Evolutionary conservation across 1,140 invertebrate genomes (phyloP).

Genomic region (Tyrophagus putrescentiae): DNA sequence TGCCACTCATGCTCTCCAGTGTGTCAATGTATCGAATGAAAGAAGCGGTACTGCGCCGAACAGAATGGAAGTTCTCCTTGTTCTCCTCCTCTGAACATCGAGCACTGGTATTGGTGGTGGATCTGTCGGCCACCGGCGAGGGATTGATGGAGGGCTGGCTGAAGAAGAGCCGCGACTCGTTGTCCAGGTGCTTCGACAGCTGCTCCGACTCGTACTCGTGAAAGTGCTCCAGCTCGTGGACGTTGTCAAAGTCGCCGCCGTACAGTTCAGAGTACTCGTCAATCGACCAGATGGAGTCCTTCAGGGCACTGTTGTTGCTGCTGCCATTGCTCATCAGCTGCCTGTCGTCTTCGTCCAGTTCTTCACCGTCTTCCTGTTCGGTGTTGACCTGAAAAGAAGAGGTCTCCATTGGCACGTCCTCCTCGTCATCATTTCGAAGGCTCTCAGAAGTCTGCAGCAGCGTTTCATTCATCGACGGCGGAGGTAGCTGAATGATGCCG

Average conservation of each 20-base stretch:
- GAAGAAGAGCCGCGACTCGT: neutral
- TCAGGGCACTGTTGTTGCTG: neutral
- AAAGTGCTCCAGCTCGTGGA: neutral
- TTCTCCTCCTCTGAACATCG: neutral
- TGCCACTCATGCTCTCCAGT: no score
- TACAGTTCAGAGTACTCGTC: slow-evolving; percentile 10
- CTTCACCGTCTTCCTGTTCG: no score
- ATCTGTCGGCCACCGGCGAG: neutral
- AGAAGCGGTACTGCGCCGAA: neutral
- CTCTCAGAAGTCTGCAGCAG: no score
- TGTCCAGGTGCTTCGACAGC: neutral
- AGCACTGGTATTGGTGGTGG: neutral
- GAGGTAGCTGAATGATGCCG: no score
- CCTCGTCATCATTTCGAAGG: neutral
- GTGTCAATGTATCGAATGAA: neutral
- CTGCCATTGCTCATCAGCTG: neutral
- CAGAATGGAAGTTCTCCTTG: no score
- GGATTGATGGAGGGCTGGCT: neutral
- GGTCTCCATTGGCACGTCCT: neutral
- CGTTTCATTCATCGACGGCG: no score
- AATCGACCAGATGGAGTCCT: slow-evolving; percentile 8
- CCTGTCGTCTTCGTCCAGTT: no score
- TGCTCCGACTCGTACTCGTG: neutral
- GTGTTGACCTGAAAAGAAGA: neutral
- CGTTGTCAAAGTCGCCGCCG: neutral